Evolutionary conservation across 2,888 invertebrate species (phyloP), one percentile per base, ranked within the genome.

Genomic region (Pardosa pseudoannulata): DNA sequence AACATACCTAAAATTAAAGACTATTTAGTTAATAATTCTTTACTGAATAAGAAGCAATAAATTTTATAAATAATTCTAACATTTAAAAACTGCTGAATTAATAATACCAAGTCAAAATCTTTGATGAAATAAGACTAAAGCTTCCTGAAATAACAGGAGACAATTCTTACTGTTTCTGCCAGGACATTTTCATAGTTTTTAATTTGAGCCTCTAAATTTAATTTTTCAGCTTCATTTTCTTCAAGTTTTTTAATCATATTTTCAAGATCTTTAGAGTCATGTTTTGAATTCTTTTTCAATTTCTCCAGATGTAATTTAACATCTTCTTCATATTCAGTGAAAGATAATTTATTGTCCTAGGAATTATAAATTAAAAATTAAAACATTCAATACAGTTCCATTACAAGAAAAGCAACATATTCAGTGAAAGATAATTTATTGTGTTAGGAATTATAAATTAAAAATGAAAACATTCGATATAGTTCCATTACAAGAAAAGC

Each of bases 131-230:
- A n/a, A n/a, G n/a, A n/a, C n/a, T n/a, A n/a, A n/a, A n/a, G n/a
- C n/a, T n/a, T n/a, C n/a, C n/a, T n/a, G n/a, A n/a, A n/a, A n/a
- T n/a, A n/a, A n/a, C n/a, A n/a, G n/a, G n/a, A n/a, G n/a, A n/a
- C n/a, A n/a, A n/a, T n/a, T n/a, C 72, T 86, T 71, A 86, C 85
- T 19, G 85, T 86, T 50, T 86, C 85, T 27, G 70, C 67, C 73
- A 86, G 64, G n/a, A 86, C 79, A 74, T 31, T 74, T 64, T 74
- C 70, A 68, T 79, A 86, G 39, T 67, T 62, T 28, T 62, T 62
- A 16, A 86, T 75, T 29, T 79, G 73, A 19, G 64, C 39, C 36
- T 86, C 79, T 64, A 86, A 74, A 64, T 70, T 79, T n/a, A 46
- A 32, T 46, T 79, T 86, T 39, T 86, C 85, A 28, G 73, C 31